phyloP scores from a whole-genome alignment of 2,888 invertebrate genomes.

The Protonemura montana region DNA sequence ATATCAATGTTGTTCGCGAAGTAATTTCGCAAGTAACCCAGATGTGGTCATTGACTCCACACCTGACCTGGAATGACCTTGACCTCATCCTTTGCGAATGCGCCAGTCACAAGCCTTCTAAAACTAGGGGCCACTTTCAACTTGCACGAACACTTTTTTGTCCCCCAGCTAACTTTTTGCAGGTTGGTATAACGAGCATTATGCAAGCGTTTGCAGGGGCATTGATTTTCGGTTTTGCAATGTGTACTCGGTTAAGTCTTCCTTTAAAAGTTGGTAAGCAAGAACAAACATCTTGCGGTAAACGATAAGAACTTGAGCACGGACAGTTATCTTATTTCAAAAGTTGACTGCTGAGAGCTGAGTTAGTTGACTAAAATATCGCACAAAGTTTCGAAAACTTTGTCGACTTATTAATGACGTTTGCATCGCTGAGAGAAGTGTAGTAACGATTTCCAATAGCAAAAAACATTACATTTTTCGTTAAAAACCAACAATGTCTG shows the following conservation, averaged over 20 bases:
- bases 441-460: no score
- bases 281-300: constrained; percentile 1
- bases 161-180: not conserved
- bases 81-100: not conserved
- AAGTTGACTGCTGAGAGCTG: not conserved
- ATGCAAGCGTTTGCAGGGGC: not conserved
- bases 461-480: no score
- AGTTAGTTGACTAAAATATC: no score
- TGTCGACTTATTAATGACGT: no score
- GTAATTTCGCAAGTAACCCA: no score
- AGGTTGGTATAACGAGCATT: not conserved
- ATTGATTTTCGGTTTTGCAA: not conserved
- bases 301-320: not conserved
- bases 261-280: not conserved
- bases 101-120: not conserved
- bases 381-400: no score
- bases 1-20: no score
- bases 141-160: not conserved
- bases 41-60: no score
- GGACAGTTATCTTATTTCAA: not conserved
- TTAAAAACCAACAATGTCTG: no score
- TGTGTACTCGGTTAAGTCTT: not conserved
- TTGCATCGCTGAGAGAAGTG: no score
- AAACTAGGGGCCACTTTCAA: not conserved
- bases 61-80: not conserved